Evolutionary conservation across 2,797 vertebrate species (phyloP), one percentile per base, ranked within the genome.

Genomic region (Gymnoscopelus braueri): DNA sequence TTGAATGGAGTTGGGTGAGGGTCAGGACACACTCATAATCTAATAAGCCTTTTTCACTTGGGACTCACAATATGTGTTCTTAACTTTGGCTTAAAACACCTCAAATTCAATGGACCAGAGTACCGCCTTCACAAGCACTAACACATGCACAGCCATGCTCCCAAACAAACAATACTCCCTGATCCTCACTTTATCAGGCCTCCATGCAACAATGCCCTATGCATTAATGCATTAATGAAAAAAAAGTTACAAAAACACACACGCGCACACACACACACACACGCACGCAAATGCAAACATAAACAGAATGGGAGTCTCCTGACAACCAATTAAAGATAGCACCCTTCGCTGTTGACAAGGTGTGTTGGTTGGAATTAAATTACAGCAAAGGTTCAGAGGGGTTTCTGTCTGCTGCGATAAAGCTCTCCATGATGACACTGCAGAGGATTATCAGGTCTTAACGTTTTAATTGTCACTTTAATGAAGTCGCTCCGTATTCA

Each of bases 401-500:
- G 60, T 61, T 10, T 15, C 69, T 39, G 67, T 35, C 67, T 65
- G 81, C 72, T 67, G 14, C 3, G 64, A 75, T 74, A 63, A 75
- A 74, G 39, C 53, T 55, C 67, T 58, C 58, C 69, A 75, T 44
- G 65, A 80, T 67, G 67, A 84, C 76, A 59, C 44, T 9, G 52
- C 10, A 14, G 71, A 69, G 64, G 79, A 84, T 88, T 79, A 84
- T 70, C 67, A 44, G 72, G 75, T 72, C 68, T 72, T 52, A 69
- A 70, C 29, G 71, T 63, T 82, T 85, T 90, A 87, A 88, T 78
- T 90, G 84, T 68, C 69, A 56, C 74, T 67, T 80, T 84, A 84
- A 87, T 87, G 55, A 84, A 79, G 82, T 74, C 32, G 15, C 65
- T 19, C 67, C 54, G 67, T 44, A 51, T 60, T 59, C 23, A 60